Base-by-base conservation (phyloP, 2,888 invertebrate genomes). In the Latrodectus hesperus region DNA sequence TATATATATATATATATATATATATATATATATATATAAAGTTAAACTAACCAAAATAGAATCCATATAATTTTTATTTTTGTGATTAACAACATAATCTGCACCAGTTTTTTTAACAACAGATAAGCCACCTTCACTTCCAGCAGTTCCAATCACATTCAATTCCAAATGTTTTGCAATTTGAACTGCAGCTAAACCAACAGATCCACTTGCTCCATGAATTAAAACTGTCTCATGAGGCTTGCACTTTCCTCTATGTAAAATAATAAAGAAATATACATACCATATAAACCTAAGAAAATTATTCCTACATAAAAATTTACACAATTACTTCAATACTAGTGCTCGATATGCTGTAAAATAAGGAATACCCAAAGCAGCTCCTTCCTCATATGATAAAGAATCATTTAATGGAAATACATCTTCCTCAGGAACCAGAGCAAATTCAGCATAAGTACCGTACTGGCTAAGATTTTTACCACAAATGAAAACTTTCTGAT, bases 281-380 rank as follows among this genome's bases (percentile, higher is more conserved):
- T 38, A 38, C 38, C 4, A 1, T 6, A 38, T 38, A 38, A 38
- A 38, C 38, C 1, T 38, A 1, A 38, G 38, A 38, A 38, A 38
- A 38, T 38, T 38, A 38, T 38, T 38, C 38, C 22, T 22, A 38
- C 38, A 38, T 38, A 38, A 1, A 38, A 38, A 38, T 38, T 6
- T 6, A 6, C 1, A 55, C 12, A 90, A 92, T 91, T 91, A 93
- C 93, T 92, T 92, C 67, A 92, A 90, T 83, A 93, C 91, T 4
- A 94, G 90, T 3, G 94, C 93, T 89, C 93, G 92, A 91, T 93
- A 94, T 0, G 94, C 94, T 16, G 94, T 94, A 91, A 93, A 93
- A 91, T 94, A 94, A 0, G 94, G 93, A 6, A 93, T 91, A 26
- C 93, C 94, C 14, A 94, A 88, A 16, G 92, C 92, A 17, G 94